phyloP scores from a whole-genome alignment of 2,113 vertebrate species.

The Promerops cafer region DNA sequence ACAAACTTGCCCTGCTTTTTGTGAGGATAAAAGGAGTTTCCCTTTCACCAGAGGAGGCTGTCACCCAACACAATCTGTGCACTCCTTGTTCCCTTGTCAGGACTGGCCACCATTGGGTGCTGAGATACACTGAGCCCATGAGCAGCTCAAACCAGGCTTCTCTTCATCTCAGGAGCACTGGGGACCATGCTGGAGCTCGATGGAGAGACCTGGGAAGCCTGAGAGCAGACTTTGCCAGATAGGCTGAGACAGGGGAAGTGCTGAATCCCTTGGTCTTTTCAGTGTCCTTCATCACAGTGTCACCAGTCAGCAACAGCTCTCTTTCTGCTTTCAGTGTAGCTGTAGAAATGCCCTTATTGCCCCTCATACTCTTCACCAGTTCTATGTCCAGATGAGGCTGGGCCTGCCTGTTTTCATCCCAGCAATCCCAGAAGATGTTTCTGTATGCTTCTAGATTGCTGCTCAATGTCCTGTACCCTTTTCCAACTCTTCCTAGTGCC shows the following conservation, averaged over 20 bases:
- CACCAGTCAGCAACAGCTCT: not conserved
- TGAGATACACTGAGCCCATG: not conserved
- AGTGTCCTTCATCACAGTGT: not conserved
- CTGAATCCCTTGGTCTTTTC: not conserved
- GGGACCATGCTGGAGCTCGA: accelerated
- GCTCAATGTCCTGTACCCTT: not conserved
- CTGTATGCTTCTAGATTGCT: not conserved
- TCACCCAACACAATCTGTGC: not conserved
- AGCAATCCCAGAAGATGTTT: not conserved
- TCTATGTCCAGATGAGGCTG: not conserved
- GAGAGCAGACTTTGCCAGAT: not conserved
- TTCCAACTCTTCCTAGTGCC: not conserved
- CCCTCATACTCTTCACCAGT: not conserved
- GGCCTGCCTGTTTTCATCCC: not conserved
- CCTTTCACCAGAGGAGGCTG: not conserved
- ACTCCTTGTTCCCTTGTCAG: not conserved
- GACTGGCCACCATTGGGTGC: not conserved
- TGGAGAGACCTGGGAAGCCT: not conserved
- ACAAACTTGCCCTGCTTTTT: not conserved
- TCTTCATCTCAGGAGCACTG: not conserved
- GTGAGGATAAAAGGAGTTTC: not conserved
- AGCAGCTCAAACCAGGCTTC: not conserved
- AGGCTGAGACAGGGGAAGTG: not conserved
- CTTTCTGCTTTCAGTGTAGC: not conserved
- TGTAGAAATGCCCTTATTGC: not conserved